Percentiles rank a stretch among this genome's conserved stretches.
phyloP scores from a whole-genome alignment of 2,888 invertebrate species.

The Agrilus cyanescens region DNA sequence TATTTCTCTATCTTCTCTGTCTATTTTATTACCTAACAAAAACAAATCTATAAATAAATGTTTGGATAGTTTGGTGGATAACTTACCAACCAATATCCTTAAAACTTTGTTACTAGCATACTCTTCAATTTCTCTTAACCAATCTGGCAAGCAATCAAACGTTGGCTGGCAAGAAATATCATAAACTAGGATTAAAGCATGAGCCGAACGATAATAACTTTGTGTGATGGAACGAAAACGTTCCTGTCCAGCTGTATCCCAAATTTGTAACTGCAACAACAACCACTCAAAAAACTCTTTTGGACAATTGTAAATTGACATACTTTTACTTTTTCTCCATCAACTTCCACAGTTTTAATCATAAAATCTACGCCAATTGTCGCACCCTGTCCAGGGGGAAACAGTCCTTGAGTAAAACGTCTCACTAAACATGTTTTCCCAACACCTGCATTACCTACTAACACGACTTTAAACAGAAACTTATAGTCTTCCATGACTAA shows the following conservation, averaged over 20 bases:
- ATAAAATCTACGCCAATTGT: conserved; percentile 99
- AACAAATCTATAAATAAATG: neutral
- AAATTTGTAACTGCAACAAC: conserved; percentile 78
- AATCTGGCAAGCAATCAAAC: conserved; percentile 93
- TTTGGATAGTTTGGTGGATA: neutral
- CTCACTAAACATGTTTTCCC: conserved; percentile 96
- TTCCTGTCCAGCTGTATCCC: conserved; percentile 98
- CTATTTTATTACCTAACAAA: conserved; percentile 83
- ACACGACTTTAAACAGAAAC: conserved; percentile 96
- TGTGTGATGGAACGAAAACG: conserved; percentile 95
- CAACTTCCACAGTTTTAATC: conserved; percentile 98
- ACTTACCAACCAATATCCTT: conserved; percentile 83
- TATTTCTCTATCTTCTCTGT: conserved; percentile 90
- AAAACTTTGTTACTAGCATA: conserved; percentile 93
- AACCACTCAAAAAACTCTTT: conserved; percentile 2
- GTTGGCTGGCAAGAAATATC: conserved; percentile 97
- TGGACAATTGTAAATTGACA: conserved; percentile 11
- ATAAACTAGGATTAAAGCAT: conserved; percentile 92
- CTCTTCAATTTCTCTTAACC: conserved; percentile 94
- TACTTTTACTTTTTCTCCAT: conserved; percentile 89
- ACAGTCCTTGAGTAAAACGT: conserved; percentile 93
- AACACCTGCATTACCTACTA: conserved; percentile 96
- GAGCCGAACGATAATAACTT: conserved; percentile 94
- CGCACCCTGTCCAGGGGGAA: conserved; percentile 96
- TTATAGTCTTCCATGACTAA: conserved; percentile 94